Base-by-base conservation (phyloP, 2,113 vertebrate genomes). In the Dipodomys ordii region DNA sequence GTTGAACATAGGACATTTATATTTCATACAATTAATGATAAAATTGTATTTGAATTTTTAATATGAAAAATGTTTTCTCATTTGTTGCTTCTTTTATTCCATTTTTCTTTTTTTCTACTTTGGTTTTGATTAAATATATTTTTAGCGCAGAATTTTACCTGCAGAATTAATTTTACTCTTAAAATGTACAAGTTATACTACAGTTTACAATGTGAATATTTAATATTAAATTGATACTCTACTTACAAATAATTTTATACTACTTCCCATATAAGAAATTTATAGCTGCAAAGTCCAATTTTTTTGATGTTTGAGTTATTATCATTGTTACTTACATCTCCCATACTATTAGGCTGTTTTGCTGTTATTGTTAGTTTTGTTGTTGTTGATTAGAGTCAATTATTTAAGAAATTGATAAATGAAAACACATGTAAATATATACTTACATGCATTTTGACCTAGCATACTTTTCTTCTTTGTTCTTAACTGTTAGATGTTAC, bases 241-340 rank as follows among this genome's bases (percentile, higher is more conserved):
- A 32, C 20, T 92, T 92, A 60, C 44, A 65, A 90, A 57, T 72
- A 87, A 15, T 82, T 28, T 62, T 68, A 64, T 57, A 69, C 2
- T 11, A 65, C 49, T 84, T 90, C 20, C 44, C 22, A 80, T 64
- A 11, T 65, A 73, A 79, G 23, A 76, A 84, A 76, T 15, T 81
- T 83, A n/a, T 49, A 80, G 68, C 10, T 27, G 3, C 49, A 53
- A 78, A 32, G 0, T 83, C 22, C 9, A 28, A 67, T 60, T 74
- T 87, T 85, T 85, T 32, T 11, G 82, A 32, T 65, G 23, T 86
- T 92, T 90, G 81, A 94, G 18, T 12, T 89, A 82, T 18, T 81
- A 1, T 60, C 16, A 44, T 44, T 87, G 30, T 74, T 69, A 90
- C 39, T 87, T 90, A 18, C 25, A 25, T 1, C 11, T 89, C 2